Base-by-base conservation (phyloP, 2,888 invertebrate species). In the Buathra laborator region DNA sequence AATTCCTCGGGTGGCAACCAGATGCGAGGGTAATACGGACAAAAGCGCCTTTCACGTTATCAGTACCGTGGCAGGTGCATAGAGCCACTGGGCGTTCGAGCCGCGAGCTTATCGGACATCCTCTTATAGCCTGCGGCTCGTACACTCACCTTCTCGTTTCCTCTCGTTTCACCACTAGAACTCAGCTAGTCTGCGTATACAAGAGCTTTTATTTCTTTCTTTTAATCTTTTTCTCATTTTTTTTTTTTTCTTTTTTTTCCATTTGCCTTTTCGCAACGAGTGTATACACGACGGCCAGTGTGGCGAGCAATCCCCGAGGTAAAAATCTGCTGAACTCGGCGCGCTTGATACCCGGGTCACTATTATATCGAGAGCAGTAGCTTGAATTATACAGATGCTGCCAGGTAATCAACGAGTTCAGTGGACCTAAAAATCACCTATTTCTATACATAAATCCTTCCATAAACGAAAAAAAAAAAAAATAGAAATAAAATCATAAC, bases 11-110 rank as follows among this genome's bases (percentile, higher is more conserved):
- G 72, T 72, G 81, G 74, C 66, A 64, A 72, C 80, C 84, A 81
- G 81, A 81, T 84, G 81, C 81, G 74, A 81, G 62, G 44, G 84
- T 84, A 84, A 81, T 84, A 78, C 81, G 68, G 78, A 78, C 77
- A 77, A 84, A 81, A 84, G 84, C 78, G 74, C 84, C 77, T 81
- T 84, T 84, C 81, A 78, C 81, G 84, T 81, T 84, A 84, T 84
- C 84, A 84, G 78, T 74, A 78, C 68, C 37, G 70, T 48, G 74
- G 51, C 81, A 84, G 78, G 74, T 78, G 77, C 71, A 37, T 37
- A 5, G 37, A 81, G 59, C 74, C 68, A 44, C 48, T 51, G 59
- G 62, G 44, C 74, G 81, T 84, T 84, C 77, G 77, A 78, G 78
- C 62, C 74, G 56, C 71, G 74, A 70, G 84, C 84, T 84, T 84